phyloP scores from a whole-genome alignment of 2,113 vertebrate species.

The Athene cunicularia region DNA sequence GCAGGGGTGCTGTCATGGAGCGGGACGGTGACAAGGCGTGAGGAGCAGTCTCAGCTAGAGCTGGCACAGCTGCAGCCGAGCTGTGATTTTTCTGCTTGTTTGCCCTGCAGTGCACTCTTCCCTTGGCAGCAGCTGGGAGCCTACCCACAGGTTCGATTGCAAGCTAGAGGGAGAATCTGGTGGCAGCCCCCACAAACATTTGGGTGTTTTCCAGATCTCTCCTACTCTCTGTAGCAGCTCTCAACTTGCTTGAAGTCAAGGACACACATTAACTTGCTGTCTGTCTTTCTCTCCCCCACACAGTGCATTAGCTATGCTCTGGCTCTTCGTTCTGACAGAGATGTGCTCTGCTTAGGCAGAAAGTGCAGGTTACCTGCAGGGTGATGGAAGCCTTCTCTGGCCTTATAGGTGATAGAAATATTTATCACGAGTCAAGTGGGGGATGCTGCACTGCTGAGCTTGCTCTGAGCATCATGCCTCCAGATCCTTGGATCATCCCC shows the following conservation, averaged over 20 bases:
- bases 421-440: background rate
- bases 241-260: background rate
- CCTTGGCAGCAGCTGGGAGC: background rate
- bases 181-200: conserved; percentile 21
- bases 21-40: background rate
- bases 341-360: background rate
- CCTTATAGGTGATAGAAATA: background rate
- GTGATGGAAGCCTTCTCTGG: background rate
- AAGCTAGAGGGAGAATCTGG: background rate
- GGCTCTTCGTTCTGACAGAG: background rate
- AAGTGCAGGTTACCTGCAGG: background rate
- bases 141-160: background rate
- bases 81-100: background rate
- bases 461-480: background rate
- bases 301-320: background rate
- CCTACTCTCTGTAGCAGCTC: background rate
- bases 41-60: background rate
- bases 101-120: background rate
- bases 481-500: background rate
- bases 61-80: background rate
- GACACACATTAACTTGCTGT: background rate
- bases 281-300: background rate
- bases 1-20: background rate
- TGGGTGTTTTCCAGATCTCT: conserved; percentile 24
- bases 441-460: background rate